Evolutionary conservation across 23 tunicate genomes (phyloP).

Genomic region (Ciona savignyi): DNA sequence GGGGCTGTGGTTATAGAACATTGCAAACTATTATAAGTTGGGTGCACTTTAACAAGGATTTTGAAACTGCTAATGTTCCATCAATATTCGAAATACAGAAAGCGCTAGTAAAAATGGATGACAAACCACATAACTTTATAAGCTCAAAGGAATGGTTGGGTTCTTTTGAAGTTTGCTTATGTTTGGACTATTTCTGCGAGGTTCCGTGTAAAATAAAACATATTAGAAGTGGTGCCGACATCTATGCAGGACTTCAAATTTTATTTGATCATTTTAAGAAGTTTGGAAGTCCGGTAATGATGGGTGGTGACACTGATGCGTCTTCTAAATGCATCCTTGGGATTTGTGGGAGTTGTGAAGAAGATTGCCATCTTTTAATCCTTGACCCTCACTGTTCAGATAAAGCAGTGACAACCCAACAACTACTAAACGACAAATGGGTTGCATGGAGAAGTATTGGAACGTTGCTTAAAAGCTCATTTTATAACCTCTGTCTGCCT

Average conservation of each 20-base stretch:
- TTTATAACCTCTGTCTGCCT: conserved; percentile 81
- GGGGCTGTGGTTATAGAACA: too few relatives aligned
- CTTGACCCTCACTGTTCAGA: conserved; percentile 74
- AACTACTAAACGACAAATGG: conserved; percentile 28
- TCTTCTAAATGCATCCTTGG: conserved; percentile 83
- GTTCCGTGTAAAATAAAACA: conserved; percentile 69
- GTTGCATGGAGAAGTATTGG: conserved; percentile 43
- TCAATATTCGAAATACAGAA: conserved; percentile 72
- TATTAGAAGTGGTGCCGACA: conserved; percentile 13
- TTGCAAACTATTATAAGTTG: conserved; percentile 82
- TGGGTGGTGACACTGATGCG: too few relatives aligned
- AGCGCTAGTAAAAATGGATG: too few relatives aligned
- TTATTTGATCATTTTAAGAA: conserved; percentile 47
- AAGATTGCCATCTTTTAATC: conserved; percentile 23
- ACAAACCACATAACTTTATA: conserved; percentile 41
- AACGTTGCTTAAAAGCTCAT: conserved; percentile 43
- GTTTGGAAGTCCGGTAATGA: conserved; percentile 72
- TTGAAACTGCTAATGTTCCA: conserved; percentile 10
- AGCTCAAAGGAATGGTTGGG: too few relatives aligned
- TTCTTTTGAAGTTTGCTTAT: too few relatives aligned
- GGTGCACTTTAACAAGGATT: conserved; percentile 20
- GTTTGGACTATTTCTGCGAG: too few relatives aligned
- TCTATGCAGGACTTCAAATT: conserved; percentile 7
- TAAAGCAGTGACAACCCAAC: background rate
- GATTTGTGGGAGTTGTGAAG: conserved; percentile 3